phyloP scores from a whole-genome alignment of 2,113 vertebrate species.

The Pseudopipra pipra region DNA sequence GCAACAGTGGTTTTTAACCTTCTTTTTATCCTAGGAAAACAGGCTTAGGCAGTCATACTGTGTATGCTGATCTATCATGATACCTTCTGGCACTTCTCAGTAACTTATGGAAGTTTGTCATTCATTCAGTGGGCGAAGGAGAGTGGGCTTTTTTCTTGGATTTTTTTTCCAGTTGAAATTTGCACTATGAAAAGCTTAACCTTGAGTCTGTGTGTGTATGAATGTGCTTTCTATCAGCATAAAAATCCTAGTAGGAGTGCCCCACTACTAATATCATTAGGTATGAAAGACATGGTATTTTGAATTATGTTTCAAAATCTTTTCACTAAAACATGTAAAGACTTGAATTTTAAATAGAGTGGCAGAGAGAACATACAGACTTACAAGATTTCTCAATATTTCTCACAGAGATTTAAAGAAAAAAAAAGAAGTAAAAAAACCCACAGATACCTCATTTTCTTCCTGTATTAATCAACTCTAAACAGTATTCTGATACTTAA shows the following conservation, averaged over 20 bases:
- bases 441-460: background rate
- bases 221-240: background rate
- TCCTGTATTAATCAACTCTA: background rate
- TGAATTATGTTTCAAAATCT: background rate
- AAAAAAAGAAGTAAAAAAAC: background rate
- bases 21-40: background rate
- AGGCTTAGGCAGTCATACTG: background rate
- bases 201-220: background rate
- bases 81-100: background rate
- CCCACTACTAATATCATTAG: background rate
- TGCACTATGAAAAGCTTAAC: background rate
- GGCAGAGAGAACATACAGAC: background rate
- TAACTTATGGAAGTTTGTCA: background rate
- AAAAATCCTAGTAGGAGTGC: background rate
- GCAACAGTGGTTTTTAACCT: background rate
- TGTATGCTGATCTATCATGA: background rate
- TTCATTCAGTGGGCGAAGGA: background rate
- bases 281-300: background rate
- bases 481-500: background rate
- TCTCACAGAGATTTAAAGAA: background rate
- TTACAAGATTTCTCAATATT: background rate
- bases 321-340: background rate
- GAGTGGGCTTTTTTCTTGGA: rapidly evolving
- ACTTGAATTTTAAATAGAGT: background rate
- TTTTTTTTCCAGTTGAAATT: background rate